Base-by-base conservation (phyloP, 1,140 invertebrate genomes). In the Steinernema khuongi region DNA sequence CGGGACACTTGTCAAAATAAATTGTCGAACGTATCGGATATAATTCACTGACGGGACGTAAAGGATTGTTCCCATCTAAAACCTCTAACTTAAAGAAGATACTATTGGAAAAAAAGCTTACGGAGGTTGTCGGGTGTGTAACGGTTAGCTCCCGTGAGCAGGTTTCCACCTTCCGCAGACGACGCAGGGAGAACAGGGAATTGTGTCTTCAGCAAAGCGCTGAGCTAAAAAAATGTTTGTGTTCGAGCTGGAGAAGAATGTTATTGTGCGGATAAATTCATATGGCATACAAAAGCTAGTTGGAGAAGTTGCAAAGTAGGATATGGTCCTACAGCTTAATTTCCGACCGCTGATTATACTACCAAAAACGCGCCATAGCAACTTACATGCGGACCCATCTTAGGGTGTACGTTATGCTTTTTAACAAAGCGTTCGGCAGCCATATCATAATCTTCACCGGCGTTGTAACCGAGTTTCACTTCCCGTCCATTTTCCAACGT, bases 391-490 rank as follows among this genome's bases (percentile, higher is more conserved):
- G 72, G 44, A 17, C 75, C 28, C 60, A 80, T 80, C 26, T 68
- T 67, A 26, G 74, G 78, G 41, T n/a, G n/a, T n/a, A 98, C 88
- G 79, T 91, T 88, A 85, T 98, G 89, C 80, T 89, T 87, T 74
- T 90, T 86, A 30, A 91, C 88, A 82, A 91, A 91, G 36, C 86
- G 85, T 77, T 90, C 89, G 30, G 90, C 90, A 28, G 89, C 89
- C 75, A 87, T 85, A 87, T 89, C 90, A 0, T 90, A 90, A 81
- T 91, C 89, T 79, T 91, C 90, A 28, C 80, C 82, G 14, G 89
- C 89, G 84, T 97, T 97, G 85, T 92, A 97, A 0, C 94, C 94
- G 68, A 98, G 86, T 86, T 97, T 96, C 1, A 97, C 86, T 1
- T 92, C 91, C 66, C 90, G 89, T 0, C 91, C 92, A 84, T 96